Conservation (phyloP, 2,888 invertebrate genomes). For the Amphipoea lucens region DNA sequence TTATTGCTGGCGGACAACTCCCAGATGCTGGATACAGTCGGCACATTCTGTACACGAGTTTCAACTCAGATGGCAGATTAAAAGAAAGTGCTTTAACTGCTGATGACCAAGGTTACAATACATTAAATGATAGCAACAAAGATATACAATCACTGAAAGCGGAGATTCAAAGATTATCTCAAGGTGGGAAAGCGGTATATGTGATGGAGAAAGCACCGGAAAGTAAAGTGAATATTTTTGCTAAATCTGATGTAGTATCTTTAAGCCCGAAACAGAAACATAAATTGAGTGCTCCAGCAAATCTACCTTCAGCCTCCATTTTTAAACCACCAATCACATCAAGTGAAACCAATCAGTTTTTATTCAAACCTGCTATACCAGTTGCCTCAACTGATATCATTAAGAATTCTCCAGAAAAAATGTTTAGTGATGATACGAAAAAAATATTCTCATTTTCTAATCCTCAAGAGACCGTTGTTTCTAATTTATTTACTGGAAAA, state of each 20-base stretch:
- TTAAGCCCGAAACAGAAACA: slow-evolving; percentile 68
- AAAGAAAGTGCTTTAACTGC: slow-evolving; percentile 88
- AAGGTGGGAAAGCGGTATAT: slow-evolving; percentile 71
- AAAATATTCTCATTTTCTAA: slow-evolving; percentile 84
- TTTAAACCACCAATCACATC: slow-evolving; percentile 26
- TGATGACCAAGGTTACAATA: slow-evolving; percentile 88
- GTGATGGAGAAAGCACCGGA: slow-evolving; percentile 69
- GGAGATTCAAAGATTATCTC: slow-evolving; percentile 79
- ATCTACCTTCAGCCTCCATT: slow-evolving; percentile 12
- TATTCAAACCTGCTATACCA: slow-evolving; percentile 85
- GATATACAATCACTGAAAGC: slow-evolving; percentile 78
- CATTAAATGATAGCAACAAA: slow-evolving; percentile 85
- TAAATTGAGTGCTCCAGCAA: slow-evolving; percentile 58
- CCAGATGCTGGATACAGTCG: slow-evolving; percentile 89
- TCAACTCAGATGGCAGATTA: slow-evolving; percentile 92
- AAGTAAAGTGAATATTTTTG: slow-evolving; percentile 69
- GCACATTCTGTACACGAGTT: slow-evolving; percentile 93
- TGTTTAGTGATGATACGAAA: slow-evolving; percentile 73
- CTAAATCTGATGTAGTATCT: slow-evolving; percentile 72
- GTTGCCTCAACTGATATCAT: slow-evolving; percentile 80
- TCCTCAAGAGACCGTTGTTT: slow-evolving; percentile 75
- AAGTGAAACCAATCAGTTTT: slow-evolving; percentile 73
- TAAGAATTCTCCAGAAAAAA: slow-evolving; percentile 79
- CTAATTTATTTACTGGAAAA: slow-evolving; percentile 68
- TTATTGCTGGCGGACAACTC: slow-evolving; percentile 91